These are phyloP conservation scores for Pantala flavescens DNA, from an alignment of 1,140 invertebrate genomes.

Conservation along the genomic window DNA sequence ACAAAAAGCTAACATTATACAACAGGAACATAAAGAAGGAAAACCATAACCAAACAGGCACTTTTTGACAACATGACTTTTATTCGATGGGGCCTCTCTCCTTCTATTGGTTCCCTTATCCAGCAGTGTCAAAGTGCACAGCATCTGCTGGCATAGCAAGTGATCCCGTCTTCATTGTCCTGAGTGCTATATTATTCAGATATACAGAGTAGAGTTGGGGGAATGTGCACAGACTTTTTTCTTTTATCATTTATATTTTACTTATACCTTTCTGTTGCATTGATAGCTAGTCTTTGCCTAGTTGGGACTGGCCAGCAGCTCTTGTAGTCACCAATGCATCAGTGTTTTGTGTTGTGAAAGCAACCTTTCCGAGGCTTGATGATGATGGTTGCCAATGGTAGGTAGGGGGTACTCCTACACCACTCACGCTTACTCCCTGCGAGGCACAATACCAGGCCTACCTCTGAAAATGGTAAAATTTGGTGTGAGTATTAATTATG, in stretches of 20 bases:
- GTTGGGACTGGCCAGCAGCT: not conserved
- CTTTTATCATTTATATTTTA: not conserved
- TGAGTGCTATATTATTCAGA: constrained; percentile 8
- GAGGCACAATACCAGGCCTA: constrained; percentile 42
- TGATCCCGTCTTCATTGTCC: constrained; percentile 8
- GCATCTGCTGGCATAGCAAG: not conserved
- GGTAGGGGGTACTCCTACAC: constrained; percentile 40
- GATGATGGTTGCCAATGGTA: constrained; percentile 25
- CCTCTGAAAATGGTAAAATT: constrained; percentile 32
- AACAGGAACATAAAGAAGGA: not conserved
- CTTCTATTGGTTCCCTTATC: not conserved
- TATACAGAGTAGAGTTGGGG: constrained; percentile 6
- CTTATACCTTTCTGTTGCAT: not conserved
- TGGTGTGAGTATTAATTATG: not conserved
- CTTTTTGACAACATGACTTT: constrained; percentile 2
- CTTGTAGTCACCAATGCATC: not conserved
- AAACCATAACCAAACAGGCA: constrained; percentile 9
- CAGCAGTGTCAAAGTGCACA: constrained; percentile 1
- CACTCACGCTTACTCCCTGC: constrained; percentile 38
- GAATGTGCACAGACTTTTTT: constrained; percentile 2
- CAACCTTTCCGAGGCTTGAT: constrained; percentile 1
- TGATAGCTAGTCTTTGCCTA: not conserved
- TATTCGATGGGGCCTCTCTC: not conserved
- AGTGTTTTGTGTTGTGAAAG: not conserved
- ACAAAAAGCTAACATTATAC: not conserved